Base-by-base conservation (phyloP, 2,888 invertebrate species). In the Yponomeuta sedellus region DNA sequence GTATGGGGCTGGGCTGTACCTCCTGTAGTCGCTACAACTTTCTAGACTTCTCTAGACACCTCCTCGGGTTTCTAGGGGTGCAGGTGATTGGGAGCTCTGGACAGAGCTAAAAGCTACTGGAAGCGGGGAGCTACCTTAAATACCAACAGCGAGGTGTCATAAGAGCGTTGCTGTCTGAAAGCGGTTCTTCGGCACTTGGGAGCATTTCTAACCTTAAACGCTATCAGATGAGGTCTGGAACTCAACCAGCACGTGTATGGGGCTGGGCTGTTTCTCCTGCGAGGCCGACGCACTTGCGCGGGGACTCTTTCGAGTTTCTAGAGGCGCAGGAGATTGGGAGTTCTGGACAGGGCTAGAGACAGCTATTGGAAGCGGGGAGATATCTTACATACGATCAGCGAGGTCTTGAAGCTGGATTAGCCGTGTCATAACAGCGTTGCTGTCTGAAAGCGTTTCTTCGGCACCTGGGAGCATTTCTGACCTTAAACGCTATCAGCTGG, bases 271-370 rank as follows among this genome's bases (percentile, higher is more conserved):
- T 80, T 98, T 97, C 91, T 98, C 98, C 90, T 98, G 98, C 4
- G 98, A 97, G 66, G 98, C 98, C 98, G 97, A 12, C 99, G 94
- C n/a, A 99, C 66, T 92, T 98, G 98, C 70, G 98, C 98, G 72
- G 97, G 94, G 4, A 97, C 96, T 86, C 98, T 98, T 84, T 98
- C 98, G 0, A 98, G 98, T 83, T 97, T 97, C 84, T 98, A 97
- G 0, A 97, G 96, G 58, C 98, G 93, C n/a, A n/a, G n/a, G n/a
- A 25, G 25, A 25, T 2, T 25, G 25, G 25, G 25, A 25, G 25
- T 4, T 25, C 25, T 25, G 4, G 25, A 25, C 25, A 25, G 25
- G 25, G 1, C 25, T 25, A 25, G 25, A n/a, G n/a, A n/a, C n/a
- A n/a, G n/a, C n/a, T n/a, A n/a, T n/a, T n/a, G n/a, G n/a, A n/a